These are phyloP conservation scores for Megastigmus dorsalis DNA, from an alignment of 2,888 invertebrate genomes.

Conservation along the genomic window DNA sequence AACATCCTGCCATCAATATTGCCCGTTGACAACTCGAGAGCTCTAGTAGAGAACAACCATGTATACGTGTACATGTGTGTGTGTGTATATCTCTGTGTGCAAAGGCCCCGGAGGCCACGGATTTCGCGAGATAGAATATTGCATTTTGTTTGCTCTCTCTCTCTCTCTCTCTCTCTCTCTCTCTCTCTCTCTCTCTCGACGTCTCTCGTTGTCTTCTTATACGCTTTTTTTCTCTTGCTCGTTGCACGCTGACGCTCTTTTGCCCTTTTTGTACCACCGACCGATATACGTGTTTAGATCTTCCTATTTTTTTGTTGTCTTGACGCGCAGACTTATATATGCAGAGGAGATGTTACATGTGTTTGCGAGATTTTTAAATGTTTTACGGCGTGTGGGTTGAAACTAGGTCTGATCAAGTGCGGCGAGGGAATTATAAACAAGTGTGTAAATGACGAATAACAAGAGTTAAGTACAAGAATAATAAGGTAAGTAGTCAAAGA, in stretches of 20 bases:
- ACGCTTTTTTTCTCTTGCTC: neutral
- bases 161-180: neutral
- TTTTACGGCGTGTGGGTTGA: too few relatives aligned
- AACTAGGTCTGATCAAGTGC: too few relatives aligned
- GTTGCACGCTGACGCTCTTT: neutral
- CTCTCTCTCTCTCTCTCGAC: neutral
- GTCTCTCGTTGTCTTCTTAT: neutral
- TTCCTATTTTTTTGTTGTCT: too few relatives aligned
- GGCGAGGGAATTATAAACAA: too few relatives aligned
- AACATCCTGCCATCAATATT: constrained; percentile 73
- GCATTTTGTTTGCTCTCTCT: constrained; percentile 21
- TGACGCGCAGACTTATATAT: too few relatives aligned
- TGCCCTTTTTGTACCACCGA: neutral
- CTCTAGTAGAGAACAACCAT: constrained; percentile 41
- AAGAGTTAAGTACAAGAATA: too few relatives aligned
- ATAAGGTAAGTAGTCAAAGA: too few relatives aligned
- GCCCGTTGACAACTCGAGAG: constrained; percentile 68
- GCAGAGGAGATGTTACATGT: too few relatives aligned
- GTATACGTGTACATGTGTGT: neutral
- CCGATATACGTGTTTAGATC: too few relatives aligned
- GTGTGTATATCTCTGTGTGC: neutral
- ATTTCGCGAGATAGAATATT: constrained; percentile 49
- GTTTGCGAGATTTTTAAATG: too few relatives aligned
- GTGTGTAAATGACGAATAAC: too few relatives aligned
- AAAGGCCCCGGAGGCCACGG: constrained; percentile 18